Conservation (phyloP, 1,140 invertebrate species). For the Drosophila kepulauana region DNA sequence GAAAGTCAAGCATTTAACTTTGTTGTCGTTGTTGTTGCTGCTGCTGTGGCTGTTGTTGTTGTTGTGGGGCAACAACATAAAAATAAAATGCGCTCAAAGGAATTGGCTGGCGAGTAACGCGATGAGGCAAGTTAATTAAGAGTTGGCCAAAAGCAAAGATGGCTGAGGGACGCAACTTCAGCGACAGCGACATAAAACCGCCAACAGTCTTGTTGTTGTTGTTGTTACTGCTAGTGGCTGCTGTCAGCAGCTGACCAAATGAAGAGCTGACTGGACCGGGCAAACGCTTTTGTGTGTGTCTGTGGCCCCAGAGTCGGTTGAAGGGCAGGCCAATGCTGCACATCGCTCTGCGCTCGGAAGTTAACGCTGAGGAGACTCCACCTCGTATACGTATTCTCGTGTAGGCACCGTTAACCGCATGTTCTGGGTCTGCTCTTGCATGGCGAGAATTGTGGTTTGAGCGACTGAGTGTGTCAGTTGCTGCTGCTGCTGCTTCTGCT, state of each 20-base stretch:
- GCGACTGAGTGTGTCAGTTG: conserved; percentile 15
- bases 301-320: conserved; percentile 11
- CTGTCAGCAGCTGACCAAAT: conserved; percentile 75
- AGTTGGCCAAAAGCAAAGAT: conserved; percentile 38
- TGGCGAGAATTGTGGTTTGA: conserved; percentile 49
- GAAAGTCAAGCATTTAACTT: conserved; percentile 70
- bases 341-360: not conserved
- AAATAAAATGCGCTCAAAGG: conserved; percentile 73
- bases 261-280: conserved; percentile 75
- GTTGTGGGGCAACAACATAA: conserved; percentile 43
- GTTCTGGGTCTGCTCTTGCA: conserved; percentile 37
- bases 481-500: conserved; percentile 5
- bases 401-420: conserved; percentile 47
- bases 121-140: conserved; percentile 76
- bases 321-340: not conserved
- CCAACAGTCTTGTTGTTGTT: conserved; percentile 51
- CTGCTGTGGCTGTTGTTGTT: not conserved
- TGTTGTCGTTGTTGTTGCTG: conserved; percentile 1
- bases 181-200: conserved; percentile 55
- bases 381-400: not conserved
- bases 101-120: conserved; percentile 51
- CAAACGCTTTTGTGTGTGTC: conserved; percentile 59
- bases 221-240: conserved; percentile 35
- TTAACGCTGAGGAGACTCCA: conserved; percentile 15
- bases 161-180: conserved; percentile 27